These are phyloP conservation scores for Buceros bicornis DNA, from an alignment of 2,797 vertebrate genomes.

Conservation along the genomic window DNA sequence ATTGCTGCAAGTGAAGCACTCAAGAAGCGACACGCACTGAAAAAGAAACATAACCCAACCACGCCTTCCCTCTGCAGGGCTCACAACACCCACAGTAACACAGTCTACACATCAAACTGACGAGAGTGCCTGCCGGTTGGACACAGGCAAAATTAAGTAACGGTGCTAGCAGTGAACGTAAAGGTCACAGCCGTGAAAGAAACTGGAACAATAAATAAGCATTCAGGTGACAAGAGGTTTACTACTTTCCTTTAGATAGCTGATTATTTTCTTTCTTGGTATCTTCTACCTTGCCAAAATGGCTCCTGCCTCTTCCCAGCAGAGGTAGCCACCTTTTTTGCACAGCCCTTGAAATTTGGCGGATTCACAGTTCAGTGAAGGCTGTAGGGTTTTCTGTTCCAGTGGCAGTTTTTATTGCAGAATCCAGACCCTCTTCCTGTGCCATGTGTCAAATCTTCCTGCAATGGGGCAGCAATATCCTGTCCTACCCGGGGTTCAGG, in stretches of 20 bases:
- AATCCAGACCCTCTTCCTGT: background rate
- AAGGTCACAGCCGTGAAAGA: background rate
- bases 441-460: background rate
- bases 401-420: background rate
- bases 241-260: background rate
- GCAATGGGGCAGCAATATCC: background rate
- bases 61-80: background rate
- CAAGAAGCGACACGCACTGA: background rate
- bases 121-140: rapidly evolving
- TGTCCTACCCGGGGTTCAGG: background rate
- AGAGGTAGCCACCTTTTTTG: background rate
- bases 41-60: background rate
- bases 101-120: background rate
- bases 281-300: background rate
- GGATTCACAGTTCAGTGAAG: background rate
- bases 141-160: background rate
- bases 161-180: background rate
- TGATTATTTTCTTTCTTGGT: background rate
- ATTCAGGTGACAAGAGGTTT: background rate
- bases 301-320: background rate
- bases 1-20: background rate
- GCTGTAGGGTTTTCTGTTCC: background rate
- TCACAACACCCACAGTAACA: background rate
- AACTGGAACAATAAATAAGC: background rate
- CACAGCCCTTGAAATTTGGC: background rate